Evolutionary conservation across 2,113 vertebrate species (phyloP).

Genomic region (Zootoca vivipara): DNA sequence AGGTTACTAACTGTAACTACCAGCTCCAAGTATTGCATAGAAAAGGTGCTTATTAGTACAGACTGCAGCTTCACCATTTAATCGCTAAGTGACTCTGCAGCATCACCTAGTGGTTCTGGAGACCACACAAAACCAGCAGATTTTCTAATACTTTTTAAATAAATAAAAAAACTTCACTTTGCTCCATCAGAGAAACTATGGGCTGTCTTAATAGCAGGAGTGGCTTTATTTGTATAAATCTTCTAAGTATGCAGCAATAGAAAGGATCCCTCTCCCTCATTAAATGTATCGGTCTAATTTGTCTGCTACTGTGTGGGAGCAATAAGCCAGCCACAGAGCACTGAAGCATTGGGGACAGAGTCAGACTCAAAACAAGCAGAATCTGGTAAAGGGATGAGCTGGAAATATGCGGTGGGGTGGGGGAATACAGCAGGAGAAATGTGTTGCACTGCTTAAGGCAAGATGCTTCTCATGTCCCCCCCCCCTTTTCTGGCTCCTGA

Average conservation of each 20-base stretch:
- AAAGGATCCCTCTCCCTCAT: not conserved
- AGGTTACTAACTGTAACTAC: not conserved
- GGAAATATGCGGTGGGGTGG: not conserved
- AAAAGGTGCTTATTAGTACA: not conserved
- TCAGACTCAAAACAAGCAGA: too few relatives aligned
- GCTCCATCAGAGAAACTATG: not conserved
- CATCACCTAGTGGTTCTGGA: not conserved
- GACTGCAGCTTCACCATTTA: not conserved
- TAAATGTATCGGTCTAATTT: not conserved
- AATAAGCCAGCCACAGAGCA: not conserved
- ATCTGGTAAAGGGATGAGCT: not conserved
- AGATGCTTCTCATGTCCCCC: not conserved
- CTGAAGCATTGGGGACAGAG: too few relatives aligned
- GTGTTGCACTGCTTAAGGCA: not conserved
- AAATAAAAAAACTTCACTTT: not conserved
- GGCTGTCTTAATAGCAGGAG: not conserved
- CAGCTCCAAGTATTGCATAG: not conserved
- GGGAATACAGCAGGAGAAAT: not conserved
- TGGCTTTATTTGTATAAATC: not conserved
- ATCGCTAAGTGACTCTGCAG: not conserved
- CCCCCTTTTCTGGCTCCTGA: not conserved
- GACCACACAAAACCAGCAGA: not conserved
- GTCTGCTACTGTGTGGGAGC: not conserved
- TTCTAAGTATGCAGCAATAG: not conserved
- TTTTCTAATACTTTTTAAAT: not conserved